Evolutionary conservation across 2,113 vertebrate species (phyloP).

Genomic region (Proterorhinus semilunaris): DNA sequence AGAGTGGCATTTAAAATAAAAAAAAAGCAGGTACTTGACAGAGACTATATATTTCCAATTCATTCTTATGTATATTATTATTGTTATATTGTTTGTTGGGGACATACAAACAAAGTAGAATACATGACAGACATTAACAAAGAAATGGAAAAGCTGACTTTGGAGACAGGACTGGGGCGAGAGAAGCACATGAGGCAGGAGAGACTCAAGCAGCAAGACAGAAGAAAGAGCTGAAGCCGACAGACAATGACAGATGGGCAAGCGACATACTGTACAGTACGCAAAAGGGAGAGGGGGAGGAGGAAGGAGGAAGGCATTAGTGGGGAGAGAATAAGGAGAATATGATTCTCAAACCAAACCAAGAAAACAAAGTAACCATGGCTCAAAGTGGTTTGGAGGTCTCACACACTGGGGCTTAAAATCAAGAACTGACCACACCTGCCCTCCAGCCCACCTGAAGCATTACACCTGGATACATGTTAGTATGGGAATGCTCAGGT

Average conservation of each 20-base stretch:
- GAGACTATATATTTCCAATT: no score
- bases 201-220: conserved; percentile 74
- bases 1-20: no score
- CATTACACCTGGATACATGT: conserved; percentile 48
- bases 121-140: conserved; percentile 46
- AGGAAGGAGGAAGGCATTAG: conserved; percentile 54
- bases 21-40: no score
- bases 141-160: conserved; percentile 69
- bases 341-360: conserved; percentile 77
- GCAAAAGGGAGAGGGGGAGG: conserved; percentile 48
- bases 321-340: conserved; percentile 78
- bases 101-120: conserved; percentile 47
- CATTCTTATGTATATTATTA: not conserved
- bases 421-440: conserved; percentile 66
- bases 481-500: conserved; percentile 29
- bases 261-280: conserved; percentile 62
- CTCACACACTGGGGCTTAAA: conserved; percentile 82
- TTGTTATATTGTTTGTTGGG: conserved; percentile 62
- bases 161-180: conserved; percentile 62
- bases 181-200: conserved; percentile 66
- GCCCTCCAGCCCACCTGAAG: conserved; percentile 40
- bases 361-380: conserved; percentile 63
- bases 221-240: conserved; percentile 60
- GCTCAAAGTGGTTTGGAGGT: conserved; percentile 71
- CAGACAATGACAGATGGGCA: conserved; percentile 55